Evolutionary conservation across 2,797 vertebrate genomes (phyloP).

Genomic region (Chrosomus eos): DNA sequence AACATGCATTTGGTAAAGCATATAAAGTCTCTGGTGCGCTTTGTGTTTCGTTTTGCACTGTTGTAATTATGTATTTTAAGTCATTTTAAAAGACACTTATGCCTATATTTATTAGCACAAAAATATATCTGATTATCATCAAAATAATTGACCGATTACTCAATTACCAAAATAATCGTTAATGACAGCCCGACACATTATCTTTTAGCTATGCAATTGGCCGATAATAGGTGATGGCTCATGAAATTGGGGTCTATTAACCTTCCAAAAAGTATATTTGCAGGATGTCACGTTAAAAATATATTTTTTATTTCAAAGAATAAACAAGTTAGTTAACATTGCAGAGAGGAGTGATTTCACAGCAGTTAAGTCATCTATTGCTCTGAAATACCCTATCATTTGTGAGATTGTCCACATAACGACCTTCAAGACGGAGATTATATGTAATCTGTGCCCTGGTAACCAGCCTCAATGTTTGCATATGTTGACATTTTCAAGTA

Average conservation of each 20-base stretch:
- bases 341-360: neutral
- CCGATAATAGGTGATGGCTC: neutral
- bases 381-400: neutral
- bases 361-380: neutral
- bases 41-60: too few relatives aligned
- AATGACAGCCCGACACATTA: neutral
- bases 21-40: too few relatives aligned
- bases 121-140: too few relatives aligned
- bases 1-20: too few relatives aligned
- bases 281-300: neutral
- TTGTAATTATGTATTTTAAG: too few relatives aligned
- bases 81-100: too few relatives aligned
- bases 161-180: too few relatives aligned
- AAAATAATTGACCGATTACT: too few relatives aligned
- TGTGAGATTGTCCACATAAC: slow-evolving; percentile 15
- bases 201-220: neutral
- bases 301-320: too few relatives aligned
- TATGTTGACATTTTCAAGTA: neutral
- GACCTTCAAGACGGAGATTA: slow-evolving; percentile 18
- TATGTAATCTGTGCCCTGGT: neutral
- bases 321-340: neutral
- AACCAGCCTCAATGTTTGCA: slow-evolving; percentile 9
- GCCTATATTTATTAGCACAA: too few relatives aligned
- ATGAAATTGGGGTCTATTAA: neutral
- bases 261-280: neutral